Conservation (phyloP, 2,113 vertebrate genomes). For the Seriola rivoliana region DNA sequence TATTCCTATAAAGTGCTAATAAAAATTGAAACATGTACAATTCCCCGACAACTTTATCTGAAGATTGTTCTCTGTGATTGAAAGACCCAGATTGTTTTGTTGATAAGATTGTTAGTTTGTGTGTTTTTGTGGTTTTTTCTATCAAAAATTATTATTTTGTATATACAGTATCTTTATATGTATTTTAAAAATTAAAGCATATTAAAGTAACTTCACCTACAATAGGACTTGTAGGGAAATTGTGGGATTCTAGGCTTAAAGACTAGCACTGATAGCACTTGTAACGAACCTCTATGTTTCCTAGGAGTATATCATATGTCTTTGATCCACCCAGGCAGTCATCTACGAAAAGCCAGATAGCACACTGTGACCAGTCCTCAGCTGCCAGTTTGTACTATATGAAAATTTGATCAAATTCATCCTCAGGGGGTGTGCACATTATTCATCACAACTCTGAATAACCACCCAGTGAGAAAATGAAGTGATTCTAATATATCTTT, state of each 20-base stretch:
- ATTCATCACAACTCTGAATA: slow-evolving; percentile 65
- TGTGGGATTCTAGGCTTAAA: neutral
- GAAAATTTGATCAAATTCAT: slow-evolving; percentile 62
- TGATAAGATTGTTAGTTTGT: no score
- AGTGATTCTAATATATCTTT: slow-evolving; percentile 58
- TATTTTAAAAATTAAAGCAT: neutral
- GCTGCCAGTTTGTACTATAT: slow-evolving; percentile 53
- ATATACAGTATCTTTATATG: neutral
- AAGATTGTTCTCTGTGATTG: no score
- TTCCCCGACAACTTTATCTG: no score
- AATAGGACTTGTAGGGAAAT: neutral
- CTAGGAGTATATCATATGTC: slow-evolving; percentile 11
- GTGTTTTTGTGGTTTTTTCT: no score
- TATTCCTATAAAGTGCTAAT: no score
- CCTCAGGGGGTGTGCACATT: slow-evolving; percentile 48
- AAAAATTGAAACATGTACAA: no score
- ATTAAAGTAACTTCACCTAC: neutral
- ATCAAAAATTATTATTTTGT: neutral
- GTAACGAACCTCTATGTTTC: slow-evolving; percentile 10
- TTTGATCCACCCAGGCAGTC: slow-evolving; percentile 58
- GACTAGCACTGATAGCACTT: neutral
- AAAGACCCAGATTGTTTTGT: no score
- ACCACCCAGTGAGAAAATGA: slow-evolving; percentile 57
- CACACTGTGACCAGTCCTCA: slow-evolving; percentile 44
- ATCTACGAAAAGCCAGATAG: slow-evolving; percentile 48